Conservation (phyloP, 35 echinoderm and acorn worm genomes). For the Apostichopus japonicus region DNA sequence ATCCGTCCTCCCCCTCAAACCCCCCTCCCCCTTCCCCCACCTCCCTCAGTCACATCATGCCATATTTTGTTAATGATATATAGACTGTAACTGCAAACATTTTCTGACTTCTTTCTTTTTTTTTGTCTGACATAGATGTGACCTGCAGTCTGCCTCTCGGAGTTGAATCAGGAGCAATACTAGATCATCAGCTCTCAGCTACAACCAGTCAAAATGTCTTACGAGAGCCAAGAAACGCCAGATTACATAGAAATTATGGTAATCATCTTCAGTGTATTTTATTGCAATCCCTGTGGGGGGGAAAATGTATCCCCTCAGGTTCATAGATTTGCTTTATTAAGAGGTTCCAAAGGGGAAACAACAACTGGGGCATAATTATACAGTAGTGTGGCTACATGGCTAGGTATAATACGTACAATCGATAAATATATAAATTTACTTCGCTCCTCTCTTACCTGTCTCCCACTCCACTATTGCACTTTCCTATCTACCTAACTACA, state of each 20-base stretch:
- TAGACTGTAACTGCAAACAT: neutral
- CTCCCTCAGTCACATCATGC: neutral
- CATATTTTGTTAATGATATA: neutral
- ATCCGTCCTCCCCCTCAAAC: too few species aligned
- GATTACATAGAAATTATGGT: slow-evolving; percentile 58
- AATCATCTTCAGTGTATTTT: neutral
- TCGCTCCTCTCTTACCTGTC: too few species aligned
- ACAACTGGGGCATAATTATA: too few species aligned
- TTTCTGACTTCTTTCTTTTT: neutral
- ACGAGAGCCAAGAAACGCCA: slow-evolving; percentile 38
- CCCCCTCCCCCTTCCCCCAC: neutral
- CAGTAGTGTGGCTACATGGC: too few species aligned
- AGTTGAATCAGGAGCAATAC: slow-evolving; percentile 48
- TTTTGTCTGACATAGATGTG: slow-evolving; percentile 3
- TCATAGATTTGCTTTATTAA: too few species aligned
- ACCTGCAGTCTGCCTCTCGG: slow-evolving; percentile 40
- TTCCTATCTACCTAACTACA: too few species aligned
- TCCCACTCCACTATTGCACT: too few species aligned
- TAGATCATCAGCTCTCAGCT: slow-evolving; percentile 48
- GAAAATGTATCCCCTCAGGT: too few species aligned
- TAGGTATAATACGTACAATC: too few species aligned
- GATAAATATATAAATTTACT: too few species aligned
- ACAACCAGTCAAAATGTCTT: slow-evolving; percentile 59
- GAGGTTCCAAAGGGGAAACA: too few species aligned
- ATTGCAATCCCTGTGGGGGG: neutral